Evolutionary conservation across 23 tunicate genomes (phyloP), one percentile per base, ranked within the genome.

Genomic region (Corella eumyota): DNA sequence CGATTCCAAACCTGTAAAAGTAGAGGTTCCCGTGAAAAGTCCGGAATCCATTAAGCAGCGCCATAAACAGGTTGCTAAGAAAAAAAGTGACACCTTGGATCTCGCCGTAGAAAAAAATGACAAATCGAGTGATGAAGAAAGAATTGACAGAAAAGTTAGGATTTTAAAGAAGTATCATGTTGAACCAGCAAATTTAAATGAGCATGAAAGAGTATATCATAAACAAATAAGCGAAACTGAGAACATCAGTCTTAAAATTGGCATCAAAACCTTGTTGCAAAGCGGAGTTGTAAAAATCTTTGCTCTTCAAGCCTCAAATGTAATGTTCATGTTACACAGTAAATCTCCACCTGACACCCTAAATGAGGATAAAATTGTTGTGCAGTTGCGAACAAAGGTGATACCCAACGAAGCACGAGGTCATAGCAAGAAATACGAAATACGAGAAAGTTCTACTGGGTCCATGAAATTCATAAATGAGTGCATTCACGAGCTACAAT

Each of bases 311-410:
- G 96, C 87, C 0, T 50, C 64, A 37, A 66, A 79, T 66, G 88
- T 67, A 11, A n/a, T 70, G 48, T 45, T 64, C 1, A 52, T 46
- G 2, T 32, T 50, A 2, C 47, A 32, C 6, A 67, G 45, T 2
- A 50, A 45, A 46, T 49, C 61, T 26, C 56, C 65, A 7, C 76
- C 61, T 11, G 49, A 61, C 17, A 32, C 15, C 15, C 60, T 32
- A 5, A 38, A 31, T 5, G 94, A 84, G 19, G 77, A 69, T n/a
- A 45, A 36, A 6, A n/a, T 62, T 2, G 22, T 75, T 25, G 70
- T 84, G 0, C 96, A 88, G 54, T 24, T 88, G 5, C 45, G 96
- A 62, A 88, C 96, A 37, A 88, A 88, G 47, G 45, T 88, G 32
- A 9, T 79, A 4, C 88, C 76, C 5, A 34, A 81, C 0, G 96